phyloP scores from a whole-genome alignment of 2,113 vertebrate genomes.

The Gasterosteus aculeatus region DNA sequence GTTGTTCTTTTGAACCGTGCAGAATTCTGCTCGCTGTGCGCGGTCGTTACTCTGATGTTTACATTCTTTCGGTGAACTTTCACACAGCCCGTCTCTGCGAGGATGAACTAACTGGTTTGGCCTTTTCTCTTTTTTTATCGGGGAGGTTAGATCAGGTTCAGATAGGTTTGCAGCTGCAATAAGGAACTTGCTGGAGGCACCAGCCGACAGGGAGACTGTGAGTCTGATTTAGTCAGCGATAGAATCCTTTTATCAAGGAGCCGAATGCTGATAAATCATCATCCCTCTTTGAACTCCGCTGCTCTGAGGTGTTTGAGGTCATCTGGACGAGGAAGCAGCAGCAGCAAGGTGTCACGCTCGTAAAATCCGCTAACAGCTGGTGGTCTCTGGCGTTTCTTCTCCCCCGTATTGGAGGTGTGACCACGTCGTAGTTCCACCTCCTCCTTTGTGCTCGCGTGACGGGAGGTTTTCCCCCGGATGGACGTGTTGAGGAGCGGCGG shows the following conservation, averaged over 20 bases:
- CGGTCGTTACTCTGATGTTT: conserved; percentile 41
- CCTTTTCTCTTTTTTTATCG: background rate
- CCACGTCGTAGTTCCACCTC: conserved; percentile 18
- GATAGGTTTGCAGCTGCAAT: background rate
- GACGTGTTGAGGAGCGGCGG: background rate
- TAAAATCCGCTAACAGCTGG: conserved; percentile 16
- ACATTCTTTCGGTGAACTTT: conserved; percentile 64
- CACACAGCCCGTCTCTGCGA: background rate
- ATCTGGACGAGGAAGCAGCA: conserved; percentile 2
- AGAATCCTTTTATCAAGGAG: background rate
- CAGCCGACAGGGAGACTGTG: background rate
- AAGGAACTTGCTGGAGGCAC: background rate
- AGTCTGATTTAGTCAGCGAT: background rate
- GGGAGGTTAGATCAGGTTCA: background rate
- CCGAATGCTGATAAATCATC: background rate
- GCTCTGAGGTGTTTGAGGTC: background rate
- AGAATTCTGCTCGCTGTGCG: conserved; percentile 17
- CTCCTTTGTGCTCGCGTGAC: conserved; percentile 13
- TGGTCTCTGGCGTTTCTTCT: conserved; percentile 8
- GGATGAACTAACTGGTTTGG: conserved; percentile 20
- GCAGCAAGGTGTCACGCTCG: conserved; percentile 1
- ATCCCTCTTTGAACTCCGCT: conserved; percentile 6
- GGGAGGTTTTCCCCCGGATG: conserved; percentile 12
- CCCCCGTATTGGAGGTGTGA: background rate
- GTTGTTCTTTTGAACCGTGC: conserved; percentile 17